Percentiles rank a stretch among this genome's conserved stretches.
Evolutionary conservation across 2,113 vertebrate species (phyloP).

Genomic region (Daphoenositta chrysoptera): DNA sequence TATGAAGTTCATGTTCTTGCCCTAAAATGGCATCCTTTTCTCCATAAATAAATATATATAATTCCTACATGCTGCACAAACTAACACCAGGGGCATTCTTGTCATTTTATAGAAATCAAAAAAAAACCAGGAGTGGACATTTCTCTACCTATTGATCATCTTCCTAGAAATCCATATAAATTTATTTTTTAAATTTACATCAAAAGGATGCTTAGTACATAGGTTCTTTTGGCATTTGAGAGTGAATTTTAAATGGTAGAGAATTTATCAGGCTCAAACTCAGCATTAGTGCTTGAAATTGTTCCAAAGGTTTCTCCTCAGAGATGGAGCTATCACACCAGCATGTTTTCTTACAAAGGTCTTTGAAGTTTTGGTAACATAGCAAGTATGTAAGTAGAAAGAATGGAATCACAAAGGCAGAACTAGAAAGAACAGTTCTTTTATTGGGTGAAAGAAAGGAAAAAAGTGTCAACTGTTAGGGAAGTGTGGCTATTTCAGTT

Average conservation of each 20-base stretch:
- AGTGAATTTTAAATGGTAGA: slow-evolving; percentile 15
- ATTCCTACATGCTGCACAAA: not conserved
- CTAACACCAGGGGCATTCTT: slow-evolving; percentile 18
- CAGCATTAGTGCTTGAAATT: slow-evolving; percentile 22
- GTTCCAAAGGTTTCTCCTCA: not conserved
- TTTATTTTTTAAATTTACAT: slow-evolving; percentile 33
- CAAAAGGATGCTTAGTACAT: slow-evolving; percentile 13
- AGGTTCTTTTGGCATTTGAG: slow-evolving; percentile 17
- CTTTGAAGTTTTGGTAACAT: slow-evolving; percentile 17
- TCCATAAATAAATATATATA: slow-evolving; percentile 31
- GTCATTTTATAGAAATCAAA: slow-evolving; percentile 38
- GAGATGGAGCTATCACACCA: not conserved
- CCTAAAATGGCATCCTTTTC: not conserved
- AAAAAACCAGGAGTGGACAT: not conserved
- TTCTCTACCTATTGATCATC: slow-evolving; percentile 34
- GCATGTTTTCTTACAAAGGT: slow-evolving; percentile 18
- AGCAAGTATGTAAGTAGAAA: slow-evolving; percentile 8
- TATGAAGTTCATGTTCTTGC: not conserved
- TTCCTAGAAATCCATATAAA: slow-evolving; percentile 22
- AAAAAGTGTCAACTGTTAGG: not conserved
- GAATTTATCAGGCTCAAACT: slow-evolving; percentile 29
- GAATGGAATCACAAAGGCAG: slow-evolving; percentile 16
- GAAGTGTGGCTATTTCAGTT: not conserved
- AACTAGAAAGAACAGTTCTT: not conserved
- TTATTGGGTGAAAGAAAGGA: not conserved